Conservation (phyloP, 2,797 vertebrate genomes). For the Micropoecilia bifurca region DNA sequence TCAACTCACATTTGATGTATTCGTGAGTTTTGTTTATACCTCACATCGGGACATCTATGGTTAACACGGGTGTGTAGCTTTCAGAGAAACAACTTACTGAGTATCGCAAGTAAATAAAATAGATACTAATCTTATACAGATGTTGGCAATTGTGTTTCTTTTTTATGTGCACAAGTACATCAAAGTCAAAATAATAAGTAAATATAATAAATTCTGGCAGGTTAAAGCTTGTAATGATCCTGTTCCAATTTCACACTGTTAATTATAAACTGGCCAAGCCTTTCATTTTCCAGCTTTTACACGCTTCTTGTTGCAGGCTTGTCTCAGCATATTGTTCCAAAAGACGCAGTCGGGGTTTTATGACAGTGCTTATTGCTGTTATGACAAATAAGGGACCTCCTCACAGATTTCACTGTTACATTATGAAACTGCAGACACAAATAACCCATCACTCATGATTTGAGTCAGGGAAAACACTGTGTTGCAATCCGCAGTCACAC, state of each 20-base stretch:
- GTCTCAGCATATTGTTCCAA: neutral
- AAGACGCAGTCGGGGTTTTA: neutral
- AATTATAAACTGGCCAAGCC: neutral
- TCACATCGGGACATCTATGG: neutral
- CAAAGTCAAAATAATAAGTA: neutral
- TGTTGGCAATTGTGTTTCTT: neutral
- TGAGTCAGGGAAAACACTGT: conserved; percentile 44
- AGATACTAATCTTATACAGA: too few relatives aligned
- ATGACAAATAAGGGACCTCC: conserved; percentile 14
- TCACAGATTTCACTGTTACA: conserved; percentile 29
- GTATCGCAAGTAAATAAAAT: neutral
- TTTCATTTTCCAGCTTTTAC: neutral
- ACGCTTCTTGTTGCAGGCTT: neutral
- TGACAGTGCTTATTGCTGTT: conserved; percentile 23
- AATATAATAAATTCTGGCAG: neutral
- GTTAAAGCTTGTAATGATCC: neutral
- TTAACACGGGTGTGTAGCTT: neutral
- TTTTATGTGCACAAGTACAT: neutral
- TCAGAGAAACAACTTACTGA: neutral
- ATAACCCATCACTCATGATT: conserved; percentile 29
- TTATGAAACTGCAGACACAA: conserved; percentile 60
- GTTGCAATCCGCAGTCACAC: conserved; percentile 46
- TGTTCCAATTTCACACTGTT: neutral
- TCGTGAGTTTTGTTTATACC: neutral
- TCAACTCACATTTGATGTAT: neutral